Percentiles rank a stretch among this genome's conserved stretches.
phyloP scores from a whole-genome alignment of 2,888 invertebrate species.

The Sinhomidia bicolor region DNA sequence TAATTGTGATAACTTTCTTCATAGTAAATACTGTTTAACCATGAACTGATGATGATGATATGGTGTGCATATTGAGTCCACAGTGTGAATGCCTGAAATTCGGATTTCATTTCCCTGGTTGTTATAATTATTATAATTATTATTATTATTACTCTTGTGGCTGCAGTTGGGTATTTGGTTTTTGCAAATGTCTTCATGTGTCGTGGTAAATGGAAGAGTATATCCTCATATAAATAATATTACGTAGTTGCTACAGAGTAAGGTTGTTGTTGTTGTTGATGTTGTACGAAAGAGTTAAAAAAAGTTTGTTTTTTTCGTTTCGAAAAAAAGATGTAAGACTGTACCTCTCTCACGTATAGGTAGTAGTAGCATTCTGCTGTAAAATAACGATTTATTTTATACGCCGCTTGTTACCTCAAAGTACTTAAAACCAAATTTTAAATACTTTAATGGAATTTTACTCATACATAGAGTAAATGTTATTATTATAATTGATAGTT shows the following conservation, averaged over 20 bases:
- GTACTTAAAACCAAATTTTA: constrained; percentile 32
- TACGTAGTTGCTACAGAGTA: background rate
- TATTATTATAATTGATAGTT: no score
- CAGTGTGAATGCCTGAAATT: constrained; percentile 1
- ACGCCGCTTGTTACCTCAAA: background rate
- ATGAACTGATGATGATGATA: constrained; percentile 47
- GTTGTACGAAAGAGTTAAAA: background rate
- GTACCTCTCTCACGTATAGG: constrained; percentile 16
- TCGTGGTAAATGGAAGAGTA: background rate
- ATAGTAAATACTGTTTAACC: constrained; percentile 41
- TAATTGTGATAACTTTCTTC: constrained; percentile 72
- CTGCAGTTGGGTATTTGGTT: background rate
- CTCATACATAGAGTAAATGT: background rate
- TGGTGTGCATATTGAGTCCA: background rate
- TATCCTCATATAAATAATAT: background rate
- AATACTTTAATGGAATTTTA: constrained; percentile 29
- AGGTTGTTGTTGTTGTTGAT: background rate
- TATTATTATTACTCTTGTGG: background rate
- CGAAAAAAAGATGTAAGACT: constrained; percentile 35
- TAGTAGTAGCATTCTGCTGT: background rate
- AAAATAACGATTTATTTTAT: background rate
- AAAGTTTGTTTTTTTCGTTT: constrained; percentile 20
- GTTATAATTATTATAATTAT: background rate
- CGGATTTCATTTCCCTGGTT: background rate
- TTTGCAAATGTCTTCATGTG: no score